Conservation (phyloP, 2,797 vertebrate genomes). For the Enteromius mattozi region DNA sequence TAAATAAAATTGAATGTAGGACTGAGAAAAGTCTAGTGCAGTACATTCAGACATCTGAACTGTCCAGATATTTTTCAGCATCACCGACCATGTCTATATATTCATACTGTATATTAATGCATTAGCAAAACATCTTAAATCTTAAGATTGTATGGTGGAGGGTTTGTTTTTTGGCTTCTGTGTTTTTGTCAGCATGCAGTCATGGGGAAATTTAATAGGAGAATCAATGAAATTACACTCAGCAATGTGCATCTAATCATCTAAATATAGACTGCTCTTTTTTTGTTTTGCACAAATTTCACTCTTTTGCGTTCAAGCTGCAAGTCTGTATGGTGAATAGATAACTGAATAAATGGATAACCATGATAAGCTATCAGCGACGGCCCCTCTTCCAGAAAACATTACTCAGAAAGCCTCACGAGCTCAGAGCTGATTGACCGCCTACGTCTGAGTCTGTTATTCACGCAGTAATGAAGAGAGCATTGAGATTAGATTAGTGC, state of each 20-base stretch:
- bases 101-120: background rate
- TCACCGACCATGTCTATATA: background rate
- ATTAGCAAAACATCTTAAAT: background rate
- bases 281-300: background rate
- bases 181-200: background rate
- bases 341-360: slow-evolving; percentile 37
- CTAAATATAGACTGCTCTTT: background rate
- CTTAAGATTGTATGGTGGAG: too few relatives aligned
- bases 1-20: background rate
- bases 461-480: slow-evolving; percentile 14
- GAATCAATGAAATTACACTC: background rate
- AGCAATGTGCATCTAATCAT: background rate
- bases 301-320: background rate
- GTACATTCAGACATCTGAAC: background rate
- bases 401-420: background rate
- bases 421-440: background rate
- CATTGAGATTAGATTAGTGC: slow-evolving; percentile 20
- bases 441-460: slow-evolving; percentile 8
- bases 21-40: background rate
- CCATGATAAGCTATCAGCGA: slow-evolving; percentile 16
- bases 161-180: background rate
- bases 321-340: background rate
- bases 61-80: background rate
- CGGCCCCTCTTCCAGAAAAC: slow-evolving; percentile 22
- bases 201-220: background rate